Evolutionary conservation across 53 echinoderm and acorn worm genomes (phyloP).

Genomic region (Stichopus horrens): DNA sequence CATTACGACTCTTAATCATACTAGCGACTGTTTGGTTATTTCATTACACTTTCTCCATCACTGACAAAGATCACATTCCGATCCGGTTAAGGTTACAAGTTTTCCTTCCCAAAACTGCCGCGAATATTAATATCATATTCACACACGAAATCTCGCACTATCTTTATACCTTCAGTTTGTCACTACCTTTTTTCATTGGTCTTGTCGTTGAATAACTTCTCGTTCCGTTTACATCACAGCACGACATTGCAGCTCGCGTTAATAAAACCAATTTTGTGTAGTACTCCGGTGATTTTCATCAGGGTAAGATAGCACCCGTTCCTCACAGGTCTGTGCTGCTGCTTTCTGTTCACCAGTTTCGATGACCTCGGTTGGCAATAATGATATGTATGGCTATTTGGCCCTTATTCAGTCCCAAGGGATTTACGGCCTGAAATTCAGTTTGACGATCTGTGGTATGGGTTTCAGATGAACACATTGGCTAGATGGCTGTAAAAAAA

Average conservation of each 20-base stretch:
- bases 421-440: not conserved
- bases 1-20: no score
- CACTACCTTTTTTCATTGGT: no score
- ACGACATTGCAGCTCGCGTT: not conserved
- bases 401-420: conserved; percentile 1
- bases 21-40: no score
- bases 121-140: no score
- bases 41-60: no score
- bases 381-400: not conserved
- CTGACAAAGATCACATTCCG: no score
- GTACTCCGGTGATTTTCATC: not conserved
- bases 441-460: not conserved
- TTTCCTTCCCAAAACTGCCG: no score
- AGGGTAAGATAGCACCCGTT: no score
- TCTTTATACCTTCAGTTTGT: no score
- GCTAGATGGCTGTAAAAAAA: not conserved
- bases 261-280: not conserved
- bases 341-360: not conserved
- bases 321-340: not conserved
- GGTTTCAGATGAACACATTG: not conserved
- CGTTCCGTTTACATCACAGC: not conserved
- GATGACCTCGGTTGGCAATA: conserved; percentile 1
- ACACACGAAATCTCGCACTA: no score
- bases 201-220: no score
- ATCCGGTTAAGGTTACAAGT: no score